These are phyloP conservation scores for Dendrocincla fuliginosa DNA, from an alignment of 2,797 vertebrate genomes.

Conservation along the genomic window DNA sequence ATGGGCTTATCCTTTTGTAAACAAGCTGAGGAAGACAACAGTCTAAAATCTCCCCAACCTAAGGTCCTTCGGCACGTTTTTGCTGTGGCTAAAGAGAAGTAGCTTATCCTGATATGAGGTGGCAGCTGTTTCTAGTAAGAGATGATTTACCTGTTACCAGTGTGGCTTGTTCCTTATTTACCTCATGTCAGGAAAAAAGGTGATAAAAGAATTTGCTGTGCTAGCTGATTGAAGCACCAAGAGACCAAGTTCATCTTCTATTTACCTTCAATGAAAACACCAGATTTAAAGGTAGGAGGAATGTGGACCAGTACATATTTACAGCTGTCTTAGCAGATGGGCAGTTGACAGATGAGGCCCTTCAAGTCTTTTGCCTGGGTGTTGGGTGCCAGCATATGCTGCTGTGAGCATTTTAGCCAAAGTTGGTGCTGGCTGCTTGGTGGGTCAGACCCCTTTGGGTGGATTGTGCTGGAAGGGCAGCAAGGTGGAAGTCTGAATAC, in stretches of 20 bases:
- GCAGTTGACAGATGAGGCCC: slow-evolving; percentile 35
- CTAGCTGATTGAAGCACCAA: background rate
- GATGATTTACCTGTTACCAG: background rate
- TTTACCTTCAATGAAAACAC: slow-evolving; percentile 27
- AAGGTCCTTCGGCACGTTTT: background rate
- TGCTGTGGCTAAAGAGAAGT: background rate
- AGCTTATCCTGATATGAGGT: background rate
- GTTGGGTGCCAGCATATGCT: background rate
- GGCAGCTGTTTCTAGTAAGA: background rate
- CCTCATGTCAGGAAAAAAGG: background rate
- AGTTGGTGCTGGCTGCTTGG: background rate
- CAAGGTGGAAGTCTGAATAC: background rate
- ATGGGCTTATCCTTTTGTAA: background rate
- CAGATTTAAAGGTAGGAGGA: slow-evolving; percentile 40
- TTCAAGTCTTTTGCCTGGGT: slow-evolving; percentile 7
- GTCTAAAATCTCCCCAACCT: background rate
- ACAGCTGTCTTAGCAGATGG: slow-evolving; percentile 60
- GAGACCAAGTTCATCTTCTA: background rate
- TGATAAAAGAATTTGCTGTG: background rate
- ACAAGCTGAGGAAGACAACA: background rate
- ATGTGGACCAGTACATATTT: background rate
- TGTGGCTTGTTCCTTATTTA: background rate
- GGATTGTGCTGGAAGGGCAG: background rate
- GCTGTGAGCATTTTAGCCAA: background rate
- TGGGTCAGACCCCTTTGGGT: background rate